Base-by-base conservation (phyloP, 2,113 vertebrate genomes). In the Tragulus kanchil region DNA sequence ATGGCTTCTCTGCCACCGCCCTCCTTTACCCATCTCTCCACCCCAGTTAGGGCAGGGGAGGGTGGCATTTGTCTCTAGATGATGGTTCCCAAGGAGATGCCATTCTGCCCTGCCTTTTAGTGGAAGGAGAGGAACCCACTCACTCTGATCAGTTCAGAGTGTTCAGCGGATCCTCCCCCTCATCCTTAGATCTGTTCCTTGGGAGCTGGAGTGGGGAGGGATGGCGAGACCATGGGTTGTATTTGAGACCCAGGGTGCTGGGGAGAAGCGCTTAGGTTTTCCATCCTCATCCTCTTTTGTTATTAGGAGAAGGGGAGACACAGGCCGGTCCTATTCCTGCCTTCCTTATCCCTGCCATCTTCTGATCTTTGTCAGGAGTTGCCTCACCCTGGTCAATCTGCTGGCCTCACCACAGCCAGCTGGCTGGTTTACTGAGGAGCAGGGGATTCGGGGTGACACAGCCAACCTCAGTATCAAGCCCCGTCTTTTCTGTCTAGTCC, bases 41-140 rank as follows among this genome's bases (percentile, higher is more conserved):
- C 65, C 62, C 28, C 61, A 54, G 25, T 84, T 62, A 89, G 89
- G 90, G 13, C 36, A 87, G 28, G 87, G 26, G 36, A 36, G 77
- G 42, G 14, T 88, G 92, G 90, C 59, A 61, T 97, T 95, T 93
- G 15, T 95, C 79, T 95, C 91, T 96, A 89, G 86, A 89, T 95
- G 91, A 61, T 84, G 96, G 85, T 96, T 95, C 83, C 85, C 81
- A 91, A 85, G 88, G 91, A 86, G 91, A 82, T 96, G 84, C 67
- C 79, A 14, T 96, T 84, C 48, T 95, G 48, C 52, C 77, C 50
- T 95, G 94, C 84, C 87, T 94, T 89, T 56, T 77, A 61, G 61
- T 93, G 78, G 89, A 73, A 96, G 86, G 73, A 97, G 85, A 95
- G 87, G 94, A 95, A 61, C 96, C 96, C 86, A 91, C 95, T 96